These are phyloP conservation scores for Cephalopholis sonnerati DNA, from an alignment of 2,113 vertebrate species.

Conservation along the genomic window DNA sequence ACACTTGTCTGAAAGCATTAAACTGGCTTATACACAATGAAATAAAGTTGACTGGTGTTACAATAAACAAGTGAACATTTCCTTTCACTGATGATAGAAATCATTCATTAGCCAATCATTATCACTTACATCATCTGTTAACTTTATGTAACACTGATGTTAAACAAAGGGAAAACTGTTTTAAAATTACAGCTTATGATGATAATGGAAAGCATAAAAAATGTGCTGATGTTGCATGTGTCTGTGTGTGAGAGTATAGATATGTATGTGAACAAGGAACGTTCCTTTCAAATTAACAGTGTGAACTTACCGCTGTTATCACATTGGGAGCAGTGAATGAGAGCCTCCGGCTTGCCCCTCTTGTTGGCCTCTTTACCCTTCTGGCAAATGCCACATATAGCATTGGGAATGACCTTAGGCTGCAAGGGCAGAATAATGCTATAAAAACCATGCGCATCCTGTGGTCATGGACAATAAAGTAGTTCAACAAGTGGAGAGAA, in stretches of 20 bases:
- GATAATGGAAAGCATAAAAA: too few relatives aligned
- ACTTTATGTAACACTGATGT: neutral
- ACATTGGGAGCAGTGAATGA: constrained; percentile 99
- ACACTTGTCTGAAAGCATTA: neutral
- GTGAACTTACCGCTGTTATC: constrained; percentile 96
- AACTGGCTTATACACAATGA: constrained; percentile 13
- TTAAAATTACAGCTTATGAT: neutral
- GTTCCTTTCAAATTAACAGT: constrained; percentile 32
- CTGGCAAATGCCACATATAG: constrained; percentile 99
- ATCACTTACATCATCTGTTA: neutral
- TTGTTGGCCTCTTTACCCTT: constrained; percentile 99
- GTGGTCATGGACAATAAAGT: constrained; percentile 62
- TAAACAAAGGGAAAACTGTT: neutral
- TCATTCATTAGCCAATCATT: neutral
- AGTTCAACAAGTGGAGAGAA: constrained; percentile 27
- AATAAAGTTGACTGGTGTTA: neutral
- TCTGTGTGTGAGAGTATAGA: neutral
- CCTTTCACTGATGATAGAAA: neutral
- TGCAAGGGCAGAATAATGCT: constrained; percentile 99
- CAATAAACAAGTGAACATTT: neutral
- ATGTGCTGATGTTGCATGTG: too few relatives aligned
- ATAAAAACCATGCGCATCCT: constrained; percentile 87
- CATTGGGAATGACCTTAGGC: constrained; percentile 99
- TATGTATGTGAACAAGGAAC: constrained; percentile 12
- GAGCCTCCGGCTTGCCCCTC: constrained; percentile 95